Evolutionary conservation across 37 sponge, comb jelly and placozoan genomes (phyloP), one percentile per base, ranked within the genome.

Genomic region (Amphimedon queenslandica): DNA sequence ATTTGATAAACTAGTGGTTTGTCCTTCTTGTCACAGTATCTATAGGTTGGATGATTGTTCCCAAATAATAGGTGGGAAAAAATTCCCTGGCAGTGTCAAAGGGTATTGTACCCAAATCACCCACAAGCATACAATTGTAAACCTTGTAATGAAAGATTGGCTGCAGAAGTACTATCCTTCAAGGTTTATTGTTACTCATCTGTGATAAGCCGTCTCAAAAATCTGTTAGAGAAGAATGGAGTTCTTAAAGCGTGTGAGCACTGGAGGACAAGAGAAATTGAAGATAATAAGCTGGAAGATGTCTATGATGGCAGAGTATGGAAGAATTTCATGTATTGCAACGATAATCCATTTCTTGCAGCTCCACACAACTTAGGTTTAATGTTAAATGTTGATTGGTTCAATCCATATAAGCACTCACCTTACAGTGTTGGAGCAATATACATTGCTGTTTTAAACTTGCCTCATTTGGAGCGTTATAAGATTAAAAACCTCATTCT

Each of bases 271-370:
- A 53, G 71, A 23, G 23, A 51, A 34, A 27, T 57, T 21, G 37
- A 36, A 36, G 13, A 8, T 18, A 31, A 37, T 53, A 18, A 23
- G 13, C 36, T 76, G 4, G 41, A 32, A 24, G 90, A 84, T 74
- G 73, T 89, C 1, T 89, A 77, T 76, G 81, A 89, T 83, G 85
- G 90, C 29, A 75, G n/a, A n/a, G n/a, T n/a, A n/a, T n/a, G n/a
- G n/a, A n/a, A n/a, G n/a, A n/a, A n/a, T n/a, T n/a, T n/a, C n/a
- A n/a, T n/a, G n/a, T n/a, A n/a, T n/a, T n/a, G n/a, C n/a, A n/a
- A n/a, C n/a, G n/a, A n/a, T n/a, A n/a, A n/a, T n/a, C n/a, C n/a
- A n/a, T n/a, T n/a, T n/a, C n/a, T n/a, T n/a, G n/a, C n/a, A n/a
- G n/a, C n/a, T n/a, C n/a, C n/a, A n/a, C n/a, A n/a, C n/a, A n/a